phyloP scores from a whole-genome alignment of 37 sponge, comb jelly and placozoan genomes.

The Beroe forskalii region DNA sequence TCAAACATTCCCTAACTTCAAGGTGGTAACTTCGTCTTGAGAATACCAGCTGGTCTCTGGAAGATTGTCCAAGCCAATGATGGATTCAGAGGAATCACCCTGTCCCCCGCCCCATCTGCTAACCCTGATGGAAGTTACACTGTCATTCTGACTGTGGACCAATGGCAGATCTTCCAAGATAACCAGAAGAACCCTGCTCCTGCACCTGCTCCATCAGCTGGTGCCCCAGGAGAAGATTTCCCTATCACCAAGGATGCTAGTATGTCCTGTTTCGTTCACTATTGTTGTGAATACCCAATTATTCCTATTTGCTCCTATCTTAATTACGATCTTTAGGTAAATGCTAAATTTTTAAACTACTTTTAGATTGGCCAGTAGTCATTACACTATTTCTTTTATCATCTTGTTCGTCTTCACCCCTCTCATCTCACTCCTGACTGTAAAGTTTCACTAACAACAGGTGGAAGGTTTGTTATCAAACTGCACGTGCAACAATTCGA shows the following conservation, averaged over 20 bases:
- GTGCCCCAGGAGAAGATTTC: background rate
- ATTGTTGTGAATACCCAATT: background rate
- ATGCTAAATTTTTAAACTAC: too few relatives aligned
- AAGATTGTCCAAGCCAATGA: conserved; percentile 15
- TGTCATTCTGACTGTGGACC: background rate
- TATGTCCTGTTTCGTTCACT: background rate
- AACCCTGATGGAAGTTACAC: background rate
- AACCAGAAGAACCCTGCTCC: conserved; percentile 37
- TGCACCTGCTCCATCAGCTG: background rate
- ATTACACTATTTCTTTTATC: too few relatives aligned
- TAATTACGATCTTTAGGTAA: too few relatives aligned
- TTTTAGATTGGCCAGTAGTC: too few relatives aligned
- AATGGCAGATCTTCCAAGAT: conserved; percentile 53
- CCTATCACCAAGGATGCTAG: background rate
- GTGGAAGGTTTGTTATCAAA: background rate
- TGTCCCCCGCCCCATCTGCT: background rate
- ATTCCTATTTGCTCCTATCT: too few relatives aligned
- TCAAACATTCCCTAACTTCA: too few relatives aligned
- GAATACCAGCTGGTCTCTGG: conserved; percentile 31
- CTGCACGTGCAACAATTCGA: background rate
- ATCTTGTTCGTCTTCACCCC: too few relatives aligned
- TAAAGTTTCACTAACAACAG: too few relatives aligned
- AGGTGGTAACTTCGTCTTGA: conserved; percentile 18
- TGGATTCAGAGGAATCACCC: conserved; percentile 14
- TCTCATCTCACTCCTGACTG: too few relatives aligned